Percentiles rank a stretch among this genome's conserved stretches.
Conservation (phyloP, 2,888 invertebrate genomes). For the Napeogenes inachia region DNA sequence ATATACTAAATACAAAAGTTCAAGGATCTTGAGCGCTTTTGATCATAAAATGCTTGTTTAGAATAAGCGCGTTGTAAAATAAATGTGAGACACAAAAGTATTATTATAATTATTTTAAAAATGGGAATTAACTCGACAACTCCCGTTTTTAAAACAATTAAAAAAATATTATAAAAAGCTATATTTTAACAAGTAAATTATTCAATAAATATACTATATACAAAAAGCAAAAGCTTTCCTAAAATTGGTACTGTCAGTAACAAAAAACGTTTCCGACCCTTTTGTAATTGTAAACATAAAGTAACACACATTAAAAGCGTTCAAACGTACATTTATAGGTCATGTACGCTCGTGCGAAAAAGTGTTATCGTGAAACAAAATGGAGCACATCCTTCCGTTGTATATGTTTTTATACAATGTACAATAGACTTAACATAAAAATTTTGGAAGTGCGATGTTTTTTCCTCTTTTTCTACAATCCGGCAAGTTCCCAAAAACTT, state of each 20-base stretch:
- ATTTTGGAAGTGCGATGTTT: neutral
- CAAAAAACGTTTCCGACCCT: slow-evolving; percentile 8
- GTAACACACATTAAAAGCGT: slow-evolving; percentile 29
- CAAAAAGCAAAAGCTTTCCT: neutral
- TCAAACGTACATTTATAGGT: slow-evolving; percentile 13
- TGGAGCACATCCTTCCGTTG: slow-evolving; percentile 28
- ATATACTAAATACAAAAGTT: no score
- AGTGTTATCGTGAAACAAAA: slow-evolving; percentile 36
- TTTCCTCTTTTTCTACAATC: neutral
- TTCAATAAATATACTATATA: neutral
- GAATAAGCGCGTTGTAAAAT: no score
- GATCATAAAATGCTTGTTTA: no score
- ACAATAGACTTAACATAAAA: slow-evolving; percentile 6
- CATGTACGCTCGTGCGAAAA: slow-evolving; percentile 34
- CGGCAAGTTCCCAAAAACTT: no score
- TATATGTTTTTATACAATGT: slow-evolving; percentile 3
- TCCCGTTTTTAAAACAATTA: no score
- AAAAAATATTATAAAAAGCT: no score
- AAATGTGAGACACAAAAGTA: no score
- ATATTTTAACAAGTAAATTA: neutral
- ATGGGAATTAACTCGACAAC: no score
- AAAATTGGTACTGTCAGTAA: slow-evolving; percentile 4
- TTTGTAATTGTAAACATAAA: slow-evolving; percentile 21
- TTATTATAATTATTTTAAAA: no score
- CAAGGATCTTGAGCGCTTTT: no score